Evolutionary conservation across 35 echinoderm and acorn worm species (phyloP), one percentile per base, ranked within the genome.

Genomic region (Apostichopus parvimensis): DNA sequence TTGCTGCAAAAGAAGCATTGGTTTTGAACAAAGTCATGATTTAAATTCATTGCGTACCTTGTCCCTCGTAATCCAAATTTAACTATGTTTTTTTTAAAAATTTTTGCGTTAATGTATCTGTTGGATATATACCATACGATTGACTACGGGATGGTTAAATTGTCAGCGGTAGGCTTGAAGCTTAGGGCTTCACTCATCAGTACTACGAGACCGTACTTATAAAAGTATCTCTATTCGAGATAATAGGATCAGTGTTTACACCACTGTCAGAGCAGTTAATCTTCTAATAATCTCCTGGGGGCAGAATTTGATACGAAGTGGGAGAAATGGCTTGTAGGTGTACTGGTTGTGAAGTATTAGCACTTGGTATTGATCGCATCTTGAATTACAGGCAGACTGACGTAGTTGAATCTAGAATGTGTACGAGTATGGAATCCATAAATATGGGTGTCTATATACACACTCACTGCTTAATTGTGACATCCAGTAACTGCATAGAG

Each of bases 171-270:
- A 56, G 34, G 34, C 6, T 82, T n/a, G 6, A 55, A 55, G 52
- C 28, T 82, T 82, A 53, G 34, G 52, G 13, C 20, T 14, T 12
- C 5, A 12, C 5, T 12, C 6, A 12, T 13, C 13, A 14, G 81
- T 58, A 45, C 34, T 45, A 45, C 34, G 34, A 45, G 34, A 45
- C 34, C 34, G 34, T 45, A 45, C 34, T 45, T 45, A 45, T 80
- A 80, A 34, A 53, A 80, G 78, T 80, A 54, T 80, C 78, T 53
- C 23, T 7, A 15, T 45, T 13, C 10, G 81, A 84, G 10, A 84
- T 84, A 84, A 84, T 84, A 7, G 57, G 81, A 84, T 84, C 81
- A 84, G 81, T 84, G 81, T 84, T 84, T 53, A 84, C 58, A 84
- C 54, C 54, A 58, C 81, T 84, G 54, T 84, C 54, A 58, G 57